Evolutionary conservation across 2,888 invertebrate genomes (phyloP).

Genomic region (Smittia sp.): DNA sequence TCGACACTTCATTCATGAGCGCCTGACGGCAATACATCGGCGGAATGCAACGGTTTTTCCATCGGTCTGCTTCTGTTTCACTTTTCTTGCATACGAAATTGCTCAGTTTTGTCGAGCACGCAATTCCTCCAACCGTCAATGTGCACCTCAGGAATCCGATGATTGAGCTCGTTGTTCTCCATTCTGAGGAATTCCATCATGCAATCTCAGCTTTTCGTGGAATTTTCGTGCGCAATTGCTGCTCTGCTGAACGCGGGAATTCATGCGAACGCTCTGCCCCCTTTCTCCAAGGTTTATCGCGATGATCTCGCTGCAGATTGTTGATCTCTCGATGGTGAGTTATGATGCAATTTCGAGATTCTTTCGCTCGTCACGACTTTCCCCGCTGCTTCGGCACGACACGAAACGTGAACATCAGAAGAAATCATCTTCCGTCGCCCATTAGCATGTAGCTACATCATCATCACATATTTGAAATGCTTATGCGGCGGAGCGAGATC

Average conservation of each 20-base stretch:
- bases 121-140: not conserved
- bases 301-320: not conserved
- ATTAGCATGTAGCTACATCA: not conserved
- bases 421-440: not conserved
- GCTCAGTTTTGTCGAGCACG: not conserved
- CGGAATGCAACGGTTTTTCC: not conserved
- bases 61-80: not conserved
- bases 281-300: not conserved
- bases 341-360: slow-evolving; percentile 2
- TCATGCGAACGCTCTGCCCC: not conserved
- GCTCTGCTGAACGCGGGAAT: not conserved
- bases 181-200: not conserved
- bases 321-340: slow-evolving; percentile 7
- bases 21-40: not conserved
- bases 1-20: not conserved
- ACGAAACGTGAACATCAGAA: not conserved
- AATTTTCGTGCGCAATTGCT: not conserved
- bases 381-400: not conserved
- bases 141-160: not conserved
- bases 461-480: not conserved
- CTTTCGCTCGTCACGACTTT: slow-evolving; percentile 6
- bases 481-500: slow-evolving; percentile 1
- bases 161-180: not conserved
- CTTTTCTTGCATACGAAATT: not conserved
- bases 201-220: slow-evolving; percentile 23